Conservation (phyloP, 2,888 invertebrate species). For the Synergus japonicus region DNA sequence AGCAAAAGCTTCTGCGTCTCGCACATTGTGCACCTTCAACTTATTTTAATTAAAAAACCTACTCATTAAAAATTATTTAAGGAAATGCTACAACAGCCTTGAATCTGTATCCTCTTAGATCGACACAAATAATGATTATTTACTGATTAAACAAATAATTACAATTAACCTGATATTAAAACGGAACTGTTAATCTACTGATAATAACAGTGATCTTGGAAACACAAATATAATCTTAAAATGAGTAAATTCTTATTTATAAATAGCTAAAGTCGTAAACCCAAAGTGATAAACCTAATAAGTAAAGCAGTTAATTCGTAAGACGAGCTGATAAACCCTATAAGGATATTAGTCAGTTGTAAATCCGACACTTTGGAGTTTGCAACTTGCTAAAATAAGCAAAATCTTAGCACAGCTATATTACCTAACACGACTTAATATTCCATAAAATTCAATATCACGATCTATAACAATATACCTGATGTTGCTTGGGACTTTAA, state of each 20-base stretch:
- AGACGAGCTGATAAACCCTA: conserved; percentile 13
- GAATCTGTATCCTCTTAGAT: neutral
- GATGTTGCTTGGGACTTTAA: no score
- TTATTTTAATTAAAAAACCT: neutral
- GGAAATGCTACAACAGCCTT: no score
- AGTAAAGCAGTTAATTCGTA: conserved; percentile 7
- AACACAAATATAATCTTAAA: neutral
- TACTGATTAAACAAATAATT: neutral
- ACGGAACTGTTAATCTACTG: conserved; percentile 1
- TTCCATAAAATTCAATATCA: no score
- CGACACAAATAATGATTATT: neutral
- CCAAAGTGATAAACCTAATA: conserved; percentile 30
- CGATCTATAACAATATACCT: no score
- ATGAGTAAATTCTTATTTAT: conserved; percentile 14
- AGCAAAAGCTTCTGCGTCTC: neutral
- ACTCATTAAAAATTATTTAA: no score
- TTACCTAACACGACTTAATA: neutral
- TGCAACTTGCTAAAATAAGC: neutral
- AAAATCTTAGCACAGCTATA: neutral
- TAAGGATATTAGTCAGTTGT: neutral
- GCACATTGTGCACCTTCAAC: neutral
- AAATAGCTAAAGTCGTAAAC: conserved; percentile 1
- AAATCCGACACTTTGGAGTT: neutral
- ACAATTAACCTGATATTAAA: neutral
- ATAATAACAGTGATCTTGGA: neutral